phyloP scores from a whole-genome alignment of 1,140 invertebrate species.

The Zaprionus capensis region DNA sequence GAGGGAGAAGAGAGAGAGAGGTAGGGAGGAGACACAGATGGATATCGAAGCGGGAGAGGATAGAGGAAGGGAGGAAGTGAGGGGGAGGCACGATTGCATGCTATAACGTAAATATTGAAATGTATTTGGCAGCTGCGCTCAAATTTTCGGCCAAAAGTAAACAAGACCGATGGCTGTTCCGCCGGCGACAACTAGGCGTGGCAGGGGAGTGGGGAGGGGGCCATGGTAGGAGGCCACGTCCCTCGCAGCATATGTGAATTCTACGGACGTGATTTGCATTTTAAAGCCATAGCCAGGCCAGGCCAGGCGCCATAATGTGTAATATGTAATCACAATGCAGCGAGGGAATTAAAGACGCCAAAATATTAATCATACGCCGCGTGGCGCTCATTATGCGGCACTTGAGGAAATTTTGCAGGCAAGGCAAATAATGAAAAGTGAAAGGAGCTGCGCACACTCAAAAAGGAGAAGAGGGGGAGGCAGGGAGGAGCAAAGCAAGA shows the following conservation, averaged over 20 bases:
- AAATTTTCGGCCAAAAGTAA: constrained; percentile 72
- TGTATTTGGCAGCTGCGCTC: constrained; percentile 80
- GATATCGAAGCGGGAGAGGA: constrained; percentile 50
- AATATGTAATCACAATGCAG: constrained; percentile 78
- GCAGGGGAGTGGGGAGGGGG: background rate
- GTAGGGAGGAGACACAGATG: constrained; percentile 32
- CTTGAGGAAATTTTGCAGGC: constrained; percentile 62
- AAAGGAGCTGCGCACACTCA: constrained; percentile 38
- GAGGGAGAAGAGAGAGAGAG: constrained; percentile 5
- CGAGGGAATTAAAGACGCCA: constrained; percentile 68
- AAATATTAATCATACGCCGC: constrained; percentile 82
- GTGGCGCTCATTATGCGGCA: constrained; percentile 79
- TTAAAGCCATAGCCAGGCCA: constrained; percentile 58
- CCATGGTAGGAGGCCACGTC: background rate
- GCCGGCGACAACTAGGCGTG: constrained; percentile 31
- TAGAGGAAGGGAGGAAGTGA: background rate
- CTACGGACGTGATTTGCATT: constrained; percentile 74
- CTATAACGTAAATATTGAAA: constrained; percentile 83
- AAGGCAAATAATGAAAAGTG: constrained; percentile 65
- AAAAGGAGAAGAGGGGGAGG: background rate
- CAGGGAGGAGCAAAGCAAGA: constrained; percentile 18
- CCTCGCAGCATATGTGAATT: constrained; percentile 53
- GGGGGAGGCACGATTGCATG: background rate
- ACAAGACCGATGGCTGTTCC: constrained; percentile 54
- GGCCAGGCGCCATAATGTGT: constrained; percentile 51